Base-by-base conservation (phyloP, 2,888 invertebrate genomes). In the Ormia ochracea region DNA sequence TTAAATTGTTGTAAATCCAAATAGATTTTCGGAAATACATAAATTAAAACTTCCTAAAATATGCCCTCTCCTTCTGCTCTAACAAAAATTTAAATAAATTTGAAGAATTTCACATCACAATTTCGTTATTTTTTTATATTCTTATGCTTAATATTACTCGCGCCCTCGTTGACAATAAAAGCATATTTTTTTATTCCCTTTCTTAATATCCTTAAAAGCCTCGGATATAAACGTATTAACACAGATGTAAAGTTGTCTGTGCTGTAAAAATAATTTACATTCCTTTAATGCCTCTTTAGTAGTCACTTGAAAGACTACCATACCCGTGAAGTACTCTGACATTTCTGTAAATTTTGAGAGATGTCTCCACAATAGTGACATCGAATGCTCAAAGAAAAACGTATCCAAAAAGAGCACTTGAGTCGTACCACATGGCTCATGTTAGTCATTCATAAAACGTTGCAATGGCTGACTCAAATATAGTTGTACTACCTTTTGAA, bases 401-500 rank as follows among this genome's bases (percentile, higher is more conserved):
- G 38, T 33, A 33, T 36, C 17, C 38, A 75, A 56, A 75, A 72
- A 63, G 21, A 78, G 66, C 78, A 74, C 74, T 72, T 72, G 69
- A 38, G 52, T 58, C 26, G 50, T 72, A 69, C 65, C 65, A 66
- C 73, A 81, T 70, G 78, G 77, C 77, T 69, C 73, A 81, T 77
- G 73, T 69, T 76, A 76, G 61, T 56, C 76, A 72, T 72, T 76
- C 76, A 74, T 61, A 41, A 75, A 70, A 66, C 61, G 61, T 66
- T 80, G 78, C 73, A 65, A 54, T 59, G 63, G 63, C 65, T 73
- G 77, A 73, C 77, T 69, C 77, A 81, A 80, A 68, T 43, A 31
- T 63, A 73, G 59, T 41, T 58, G 63, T 76, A 63, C 70, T 73
- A 73, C 68, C 66, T 70, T 41, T 43, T 45, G 52, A 66, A 63